Base-by-base conservation (phyloP, 2,113 vertebrate genomes). In the Pedetes capensis region DNA sequence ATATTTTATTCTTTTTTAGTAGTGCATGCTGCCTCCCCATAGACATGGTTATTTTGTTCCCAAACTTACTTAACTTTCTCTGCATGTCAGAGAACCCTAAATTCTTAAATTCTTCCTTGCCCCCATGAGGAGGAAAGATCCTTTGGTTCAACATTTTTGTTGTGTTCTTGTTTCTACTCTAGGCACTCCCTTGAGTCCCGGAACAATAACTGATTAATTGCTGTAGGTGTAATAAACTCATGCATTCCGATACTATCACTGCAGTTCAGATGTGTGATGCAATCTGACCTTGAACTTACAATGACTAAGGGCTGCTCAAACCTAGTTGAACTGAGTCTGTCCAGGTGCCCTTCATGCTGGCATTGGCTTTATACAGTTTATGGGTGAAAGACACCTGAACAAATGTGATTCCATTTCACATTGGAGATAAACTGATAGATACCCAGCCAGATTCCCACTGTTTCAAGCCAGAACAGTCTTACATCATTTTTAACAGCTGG, bases 401-500 rank as follows among this genome's bases (percentile, higher is more conserved):
- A 63, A 87, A 88, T 49, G 61, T 23, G 14, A 55, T 59, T 34
- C 1, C 51, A 47, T 64, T 72, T 95, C 63, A 47, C 75, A 37
- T 37, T 72, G 39, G n/a, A 81, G 92, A 74, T 53, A 91, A 94
- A 92, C 6, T 29, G 44, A 22, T 32, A 13, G 44, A 22, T 32
- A 13, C 57, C 59, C 85, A 68, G 87, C 53, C 22, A n/a, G 69
- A 57, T 80, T 69, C 86, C 80, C 76, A 84, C 55, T n/a, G 66
- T 64, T 82, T 78, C 5, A 1, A 55, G 86, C 74, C 79, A 72
- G 57, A 95, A 76, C 32, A 53, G 47, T 78, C 76, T 97, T 86
- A 51, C 68, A 44, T 91, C 89, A 89, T 85, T 87, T 80, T 83
- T 79, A 42, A 84, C 94, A 96, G 96, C 96, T 97, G 95, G 75